Conservation (phyloP, 2,888 invertebrate species). For the Ectemnius lituratus region DNA sequence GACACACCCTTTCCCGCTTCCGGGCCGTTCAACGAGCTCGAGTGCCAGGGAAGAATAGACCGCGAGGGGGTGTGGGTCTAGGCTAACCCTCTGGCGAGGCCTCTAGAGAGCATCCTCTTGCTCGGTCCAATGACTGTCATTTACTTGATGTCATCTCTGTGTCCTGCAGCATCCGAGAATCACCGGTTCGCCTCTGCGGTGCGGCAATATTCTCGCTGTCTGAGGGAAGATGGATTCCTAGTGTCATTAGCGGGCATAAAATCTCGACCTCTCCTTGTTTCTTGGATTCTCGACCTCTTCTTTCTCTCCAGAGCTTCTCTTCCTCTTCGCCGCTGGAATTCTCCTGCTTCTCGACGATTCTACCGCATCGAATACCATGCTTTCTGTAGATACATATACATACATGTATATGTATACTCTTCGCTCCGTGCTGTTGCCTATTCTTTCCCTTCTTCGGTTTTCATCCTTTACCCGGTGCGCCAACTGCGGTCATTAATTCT, state of each 20-base stretch:
- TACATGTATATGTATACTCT: neutral
- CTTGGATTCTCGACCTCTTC: constrained; percentile 13
- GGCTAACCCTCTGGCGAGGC: constrained; percentile 24
- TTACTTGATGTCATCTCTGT: constrained; percentile 52
- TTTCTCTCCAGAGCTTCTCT: constrained; percentile 39
- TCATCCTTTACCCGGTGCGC: constrained; percentile 37
- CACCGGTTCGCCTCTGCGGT: constrained; percentile 31
- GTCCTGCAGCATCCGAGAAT: constrained; percentile 50
- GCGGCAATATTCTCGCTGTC: constrained; percentile 57
- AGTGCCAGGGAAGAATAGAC: constrained; percentile 2
- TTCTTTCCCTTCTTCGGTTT: constrained; percentile 18
- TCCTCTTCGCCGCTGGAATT: constrained; percentile 28
- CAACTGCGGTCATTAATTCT: constrained; percentile 62
- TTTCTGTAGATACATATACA: neutral
- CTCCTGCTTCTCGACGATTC: constrained; percentile 7
- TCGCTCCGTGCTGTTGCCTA: neutral
- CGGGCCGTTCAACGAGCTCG: constrained; percentile 33
- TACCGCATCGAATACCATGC: neutral
- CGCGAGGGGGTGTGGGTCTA: neutral
- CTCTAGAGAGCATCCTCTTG: constrained; percentile 40
- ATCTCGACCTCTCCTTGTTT: constrained; percentile 44
- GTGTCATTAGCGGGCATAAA: constrained; percentile 57
- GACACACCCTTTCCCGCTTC: constrained; percentile 40
- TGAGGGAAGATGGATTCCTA: constrained; percentile 59
- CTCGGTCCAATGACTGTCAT: constrained; percentile 60